Percentiles rank a stretch among this genome's conserved stretches.
Conservation (phyloP, 37 sponge, comb jelly and placozoan genomes). For the Eunapius fragilis region DNA sequence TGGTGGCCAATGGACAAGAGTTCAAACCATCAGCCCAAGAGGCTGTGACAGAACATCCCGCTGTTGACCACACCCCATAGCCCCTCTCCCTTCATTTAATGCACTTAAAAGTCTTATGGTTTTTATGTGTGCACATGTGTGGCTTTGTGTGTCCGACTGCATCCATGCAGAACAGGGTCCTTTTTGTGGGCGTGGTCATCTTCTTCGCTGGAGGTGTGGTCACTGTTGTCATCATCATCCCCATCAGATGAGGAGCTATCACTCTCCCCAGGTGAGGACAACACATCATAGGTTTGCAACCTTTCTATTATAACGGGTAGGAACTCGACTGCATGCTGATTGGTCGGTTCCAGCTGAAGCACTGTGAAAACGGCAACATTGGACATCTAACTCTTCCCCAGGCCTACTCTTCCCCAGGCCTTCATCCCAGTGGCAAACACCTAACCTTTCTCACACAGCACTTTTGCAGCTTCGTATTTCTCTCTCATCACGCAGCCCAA, state of each 20-base stretch:
- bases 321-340: slow-evolving; percentile 55
- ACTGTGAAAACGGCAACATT: slow-evolving; percentile 6
- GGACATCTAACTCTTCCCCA: not conserved
- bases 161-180: not conserved
- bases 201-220: not conserved
- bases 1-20: slow-evolving; percentile 57
- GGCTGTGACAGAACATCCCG: not conserved
- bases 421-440: not conserved
- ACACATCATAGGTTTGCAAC: not conserved
- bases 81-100: too few species aligned
- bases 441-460: slow-evolving; percentile 72
- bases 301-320: slow-evolving; percentile 65
- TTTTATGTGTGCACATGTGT: not conserved
- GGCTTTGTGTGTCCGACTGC: not conserved
- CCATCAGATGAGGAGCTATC: not conserved
- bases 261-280: not conserved
- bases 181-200: not conserved
- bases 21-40: slow-evolving; percentile 36
- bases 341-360: slow-evolving; percentile 67
- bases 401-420: not conserved
- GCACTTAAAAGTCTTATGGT: not conserved
- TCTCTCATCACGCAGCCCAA: slow-evolving; percentile 65
- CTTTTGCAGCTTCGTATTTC: slow-evolving; percentile 63
- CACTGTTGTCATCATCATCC: not conserved
- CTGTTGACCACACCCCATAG: not conserved